These are phyloP conservation scores for Nesoenas mayeri DNA, from an alignment of 2,113 vertebrate species.

Conservation along the genomic window DNA sequence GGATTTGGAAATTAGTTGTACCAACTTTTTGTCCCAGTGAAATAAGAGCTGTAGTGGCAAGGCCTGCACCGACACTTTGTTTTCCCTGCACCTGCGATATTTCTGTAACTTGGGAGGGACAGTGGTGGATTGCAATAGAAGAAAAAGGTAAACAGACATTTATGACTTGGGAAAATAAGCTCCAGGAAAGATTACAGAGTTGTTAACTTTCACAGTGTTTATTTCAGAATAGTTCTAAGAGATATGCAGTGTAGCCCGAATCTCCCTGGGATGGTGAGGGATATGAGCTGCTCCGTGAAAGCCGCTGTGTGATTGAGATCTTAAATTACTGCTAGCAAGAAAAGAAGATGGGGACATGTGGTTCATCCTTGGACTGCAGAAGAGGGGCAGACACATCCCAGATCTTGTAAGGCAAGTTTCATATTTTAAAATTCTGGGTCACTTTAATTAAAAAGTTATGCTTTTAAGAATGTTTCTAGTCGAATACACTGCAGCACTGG, in stretches of 20 bases:
- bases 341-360: not conserved
- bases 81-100: not conserved
- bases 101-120: not conserved
- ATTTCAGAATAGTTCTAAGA: not conserved
- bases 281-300: not conserved
- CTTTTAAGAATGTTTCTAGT: not conserved
- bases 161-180: not conserved
- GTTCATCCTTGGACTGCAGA: not conserved
- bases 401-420: not conserved
- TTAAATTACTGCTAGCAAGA: not conserved
- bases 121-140: not conserved
- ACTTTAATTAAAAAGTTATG: not conserved
- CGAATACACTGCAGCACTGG: not conserved
- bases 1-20: not conserved
- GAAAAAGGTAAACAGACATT: not conserved
- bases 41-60: not conserved
- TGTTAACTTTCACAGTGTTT: not conserved
- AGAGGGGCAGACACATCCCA: not conserved
- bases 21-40: not conserved
- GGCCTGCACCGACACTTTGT: not conserved
- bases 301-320: not conserved
- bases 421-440: not conserved
- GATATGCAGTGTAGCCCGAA: not conserved
- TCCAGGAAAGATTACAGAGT: not conserved
- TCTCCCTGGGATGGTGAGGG: not conserved